Evolutionary conservation across 37 sponge, comb jelly and placozoan species (phyloP).

Genomic region (Hormiphora californensis): DNA sequence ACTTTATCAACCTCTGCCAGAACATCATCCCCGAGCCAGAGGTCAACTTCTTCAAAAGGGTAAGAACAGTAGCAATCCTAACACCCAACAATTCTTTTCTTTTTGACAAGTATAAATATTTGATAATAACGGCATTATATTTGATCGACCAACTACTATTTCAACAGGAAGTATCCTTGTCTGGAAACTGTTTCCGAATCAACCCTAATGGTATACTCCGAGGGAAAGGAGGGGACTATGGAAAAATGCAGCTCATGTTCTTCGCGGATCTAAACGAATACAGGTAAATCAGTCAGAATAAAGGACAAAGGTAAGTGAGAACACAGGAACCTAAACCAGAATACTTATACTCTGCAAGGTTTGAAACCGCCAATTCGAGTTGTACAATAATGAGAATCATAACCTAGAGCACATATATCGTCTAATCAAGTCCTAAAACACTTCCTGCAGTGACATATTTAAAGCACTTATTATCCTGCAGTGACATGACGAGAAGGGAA

Average conservation of each 20-base stretch:
- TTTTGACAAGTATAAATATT: too few species aligned
- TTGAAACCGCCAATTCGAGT: too few species aligned
- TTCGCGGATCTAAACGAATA: slow-evolving; percentile 36
- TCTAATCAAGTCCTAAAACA: neutral
- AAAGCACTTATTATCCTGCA: too few species aligned
- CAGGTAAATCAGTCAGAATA: too few species aligned
- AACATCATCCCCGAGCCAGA: neutral
- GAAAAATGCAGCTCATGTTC: slow-evolving; percentile 37
- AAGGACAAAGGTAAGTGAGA: too few species aligned
- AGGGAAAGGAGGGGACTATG: slow-evolving; percentile 26
- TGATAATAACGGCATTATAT: too few species aligned
- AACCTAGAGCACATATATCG: neutral
- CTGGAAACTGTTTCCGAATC: slow-evolving; percentile 21
- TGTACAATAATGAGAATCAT: too few species aligned
- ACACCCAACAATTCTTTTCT: neutral
- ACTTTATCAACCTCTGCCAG: neutral
- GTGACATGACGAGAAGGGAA: neutral
- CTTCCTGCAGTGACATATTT: too few species aligned
- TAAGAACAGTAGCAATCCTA: neutral
- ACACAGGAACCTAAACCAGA: too few species aligned
- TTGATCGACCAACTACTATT: neutral
- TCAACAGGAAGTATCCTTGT: neutral
- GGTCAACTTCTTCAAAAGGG: neutral
- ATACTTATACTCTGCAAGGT: too few species aligned
- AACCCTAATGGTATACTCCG: neutral